Conservation (phyloP, 2,113 vertebrate species). For the Antigone vipio region DNA sequence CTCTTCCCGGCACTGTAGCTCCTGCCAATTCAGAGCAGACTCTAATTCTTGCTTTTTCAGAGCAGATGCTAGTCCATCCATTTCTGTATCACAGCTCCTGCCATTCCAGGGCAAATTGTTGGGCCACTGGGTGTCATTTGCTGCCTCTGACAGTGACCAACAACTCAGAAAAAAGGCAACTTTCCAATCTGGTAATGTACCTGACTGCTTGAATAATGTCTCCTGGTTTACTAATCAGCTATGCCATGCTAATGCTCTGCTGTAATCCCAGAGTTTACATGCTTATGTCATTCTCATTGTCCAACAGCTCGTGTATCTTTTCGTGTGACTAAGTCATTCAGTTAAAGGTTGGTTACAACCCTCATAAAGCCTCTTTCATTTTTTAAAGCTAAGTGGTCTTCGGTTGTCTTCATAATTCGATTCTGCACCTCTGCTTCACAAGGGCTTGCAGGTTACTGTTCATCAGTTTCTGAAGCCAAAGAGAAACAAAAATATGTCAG, state of each 20-base stretch:
- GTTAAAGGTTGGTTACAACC: neutral
- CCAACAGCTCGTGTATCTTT: neutral
- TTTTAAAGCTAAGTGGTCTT: neutral
- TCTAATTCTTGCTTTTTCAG: neutral
- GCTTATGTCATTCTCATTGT: neutral
- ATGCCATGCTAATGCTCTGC: neutral
- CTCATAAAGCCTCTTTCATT: neutral
- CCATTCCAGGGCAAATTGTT: conserved; percentile 23
- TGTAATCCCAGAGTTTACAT: neutral
- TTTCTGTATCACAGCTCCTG: conserved; percentile 1
- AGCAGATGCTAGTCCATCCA: conserved; percentile 8
- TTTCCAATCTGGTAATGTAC: conserved; percentile 20
- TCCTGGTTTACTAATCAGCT: conserved; percentile 25
- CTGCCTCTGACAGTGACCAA: conserved; percentile 33
- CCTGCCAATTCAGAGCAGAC: conserved; percentile 9
- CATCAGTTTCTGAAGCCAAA: neutral
- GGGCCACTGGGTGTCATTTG: conserved; percentile 11
- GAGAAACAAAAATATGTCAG: conserved; percentile 22
- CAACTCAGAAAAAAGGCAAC: conserved; percentile 5
- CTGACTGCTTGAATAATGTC: conserved; percentile 36
- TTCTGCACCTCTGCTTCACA: neutral
- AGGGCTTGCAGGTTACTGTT: neutral
- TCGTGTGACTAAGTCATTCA: neutral
- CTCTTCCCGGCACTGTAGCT: neutral
- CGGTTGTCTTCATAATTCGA: neutral